A percentile compares a stretch with the other conserved stretches of the same genome.
Evolutionary conservation across 2,797 vertebrate genomes (phyloP).

Genomic region (Spinus pinus): DNA sequence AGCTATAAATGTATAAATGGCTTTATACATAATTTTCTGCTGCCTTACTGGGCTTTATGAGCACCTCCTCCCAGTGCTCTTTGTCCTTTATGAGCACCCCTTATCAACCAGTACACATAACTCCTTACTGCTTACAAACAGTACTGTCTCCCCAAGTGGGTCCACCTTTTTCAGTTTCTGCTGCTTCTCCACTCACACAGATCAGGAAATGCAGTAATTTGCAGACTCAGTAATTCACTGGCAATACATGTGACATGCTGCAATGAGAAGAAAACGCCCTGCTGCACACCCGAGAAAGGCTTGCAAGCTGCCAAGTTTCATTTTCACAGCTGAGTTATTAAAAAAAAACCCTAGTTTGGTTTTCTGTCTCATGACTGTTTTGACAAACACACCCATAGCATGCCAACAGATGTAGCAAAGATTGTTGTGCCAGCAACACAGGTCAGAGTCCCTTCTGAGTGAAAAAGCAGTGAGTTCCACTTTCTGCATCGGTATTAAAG

Average conservation of each 20-base stretch:
- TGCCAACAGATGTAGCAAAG: background rate
- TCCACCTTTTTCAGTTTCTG: background rate
- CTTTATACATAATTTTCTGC: background rate
- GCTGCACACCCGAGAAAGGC: fast-evolving
- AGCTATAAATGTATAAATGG: background rate
- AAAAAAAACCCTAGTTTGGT: background rate
- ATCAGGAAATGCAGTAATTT: background rate
- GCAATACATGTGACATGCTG: fast-evolving
- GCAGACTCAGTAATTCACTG: background rate
- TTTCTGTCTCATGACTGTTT: background rate
- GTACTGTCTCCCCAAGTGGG: fast-evolving
- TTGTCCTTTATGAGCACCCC: background rate
- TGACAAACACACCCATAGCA: background rate
- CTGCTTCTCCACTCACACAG: background rate
- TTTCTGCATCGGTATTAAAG: background rate
- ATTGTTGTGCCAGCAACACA: background rate
- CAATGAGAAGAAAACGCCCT: background rate
- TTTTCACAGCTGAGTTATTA: background rate
- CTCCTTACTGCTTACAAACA: background rate
- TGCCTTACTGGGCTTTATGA: background rate
- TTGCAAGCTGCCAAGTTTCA: background rate
- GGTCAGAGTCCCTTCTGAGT: background rate
- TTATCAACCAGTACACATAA: fast-evolving
- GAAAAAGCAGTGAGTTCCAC: background rate
- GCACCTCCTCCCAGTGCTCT: background rate